These are phyloP conservation scores for Mus musculus DNA, from an alignment of 2,113 vertebrate genomes.

Conservation along the genomic window GRCm39 chr16:93209001-93209500, in stretches of 20 bases:
- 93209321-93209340: conserved; percentile 66
- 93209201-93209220: conserved; percentile 88
- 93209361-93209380: background rate
- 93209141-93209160: conserved; percentile 83
- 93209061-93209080: conserved; percentile 46
- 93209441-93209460: background rate
- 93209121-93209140: conserved; percentile 31
- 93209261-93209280: conserved; percentile 73
- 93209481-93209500: background rate
- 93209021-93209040: background rate
- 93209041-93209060: background rate
- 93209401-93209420: background rate
- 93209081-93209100: conserved; percentile 81
- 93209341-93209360: background rate
- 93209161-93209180: conserved; percentile 85
- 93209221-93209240: conserved; percentile 79
- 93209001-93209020: too few relatives aligned
- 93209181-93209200: conserved; percentile 86
- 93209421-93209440: background rate
- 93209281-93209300: conserved; percentile 61
- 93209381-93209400: background rate
- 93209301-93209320: conserved; percentile 58
- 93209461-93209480: background rate
- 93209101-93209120: conserved; percentile 83
- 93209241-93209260: conserved; percentile 76